These are phyloP conservation scores for Lysiphlebus fabarum DNA, from an alignment of 1,140 invertebrate species.

Conservation along the genomic window DNA sequence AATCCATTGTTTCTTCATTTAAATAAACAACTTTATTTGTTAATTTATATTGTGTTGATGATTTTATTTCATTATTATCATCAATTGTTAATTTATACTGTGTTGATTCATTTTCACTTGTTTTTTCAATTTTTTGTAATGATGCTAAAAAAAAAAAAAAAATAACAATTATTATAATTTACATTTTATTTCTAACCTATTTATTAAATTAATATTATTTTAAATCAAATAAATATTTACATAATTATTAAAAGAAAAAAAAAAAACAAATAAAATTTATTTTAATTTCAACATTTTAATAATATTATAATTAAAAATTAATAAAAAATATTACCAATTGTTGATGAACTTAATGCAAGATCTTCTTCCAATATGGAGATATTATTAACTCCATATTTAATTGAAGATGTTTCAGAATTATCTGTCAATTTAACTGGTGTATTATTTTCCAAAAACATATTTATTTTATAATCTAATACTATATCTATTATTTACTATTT, in stretches of 20 bases:
- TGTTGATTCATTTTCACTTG: constrained; percentile 12
- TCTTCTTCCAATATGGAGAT: constrained; percentile 35
- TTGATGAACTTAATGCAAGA: constrained; percentile 34
- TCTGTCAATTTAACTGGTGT: constrained; percentile 21
- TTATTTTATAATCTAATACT: neutral
- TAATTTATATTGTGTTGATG: constrained; percentile 17
- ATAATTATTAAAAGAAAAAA: no score
- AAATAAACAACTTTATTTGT: constrained; percentile 20
- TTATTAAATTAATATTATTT: neutral
- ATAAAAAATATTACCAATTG: constrained; percentile 27
- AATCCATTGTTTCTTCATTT: constrained; percentile 44
- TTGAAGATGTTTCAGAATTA: constrained; percentile 21
- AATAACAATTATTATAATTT: no score
- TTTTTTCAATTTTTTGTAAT: neutral
- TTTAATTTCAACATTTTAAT: no score
- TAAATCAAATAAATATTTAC: no score
- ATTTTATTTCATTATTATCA: constrained; percentile 8
- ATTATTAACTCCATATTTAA: constrained; percentile 23
- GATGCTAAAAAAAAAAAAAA: no score
- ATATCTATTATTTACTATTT: no score
- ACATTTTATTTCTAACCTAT: constrained; percentile 3
- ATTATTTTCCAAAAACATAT: constrained; percentile 28
- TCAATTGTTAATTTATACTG: constrained; percentile 11
- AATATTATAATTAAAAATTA: no score
- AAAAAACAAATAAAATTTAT: no score